Evolutionary conservation across 1,140 invertebrate species (phyloP), one percentile per base, ranked within the genome.

Genomic region (Brachionus rotundiformis): DNA sequence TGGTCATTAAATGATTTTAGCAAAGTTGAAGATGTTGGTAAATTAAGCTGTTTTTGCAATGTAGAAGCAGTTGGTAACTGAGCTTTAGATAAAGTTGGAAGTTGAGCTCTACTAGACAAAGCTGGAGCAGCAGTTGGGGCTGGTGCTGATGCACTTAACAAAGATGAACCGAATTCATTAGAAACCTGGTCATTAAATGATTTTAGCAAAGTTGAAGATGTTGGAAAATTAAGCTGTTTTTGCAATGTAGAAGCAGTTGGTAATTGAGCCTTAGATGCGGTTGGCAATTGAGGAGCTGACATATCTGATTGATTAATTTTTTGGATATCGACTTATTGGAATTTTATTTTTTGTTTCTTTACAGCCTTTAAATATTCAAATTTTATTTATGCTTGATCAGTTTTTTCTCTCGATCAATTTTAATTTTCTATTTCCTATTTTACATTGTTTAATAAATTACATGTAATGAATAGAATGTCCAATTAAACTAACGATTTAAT

Each of bases 11-110:
- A 54, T 7, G n/a, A 19, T 19, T 54, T 54, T 23, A 54, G n/a
- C 1, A 54, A 19, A 7, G 47, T 54, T 19, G 47, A 54, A 19
- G 61, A 27, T 29, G 61, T 33, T 63, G 61, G 29, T 29, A 33
- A 63, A 63, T 63, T 33, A 2, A 68, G 16, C 36, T 31, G 33
- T 41, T 8, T 68, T 16, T 33, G 27, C 8, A 68, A 36, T 16
- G 63, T 68, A 16, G 63, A 68, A 19, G 31, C 31, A 39, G 63
- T 68, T 68, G 63, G 63, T 6, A 68, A 33, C 36, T 68, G 63
- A 16, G 29, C 23, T 31, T 63, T 25, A 31, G 59, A 27, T 25
- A 25, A 31, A 29, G 59, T 63, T 63, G 59, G 59, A 10, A 59
- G 19, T 23, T 59, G 49, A 59, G 61, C 29, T 63, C n/a, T 33